Percentiles rank a stretch among this genome's conserved stretches.
These are phyloP conservation scores for Hemiscyllium ocellatum DNA, from an alignment of 2,113 vertebrate species.

Conservation along the genomic window DNA sequence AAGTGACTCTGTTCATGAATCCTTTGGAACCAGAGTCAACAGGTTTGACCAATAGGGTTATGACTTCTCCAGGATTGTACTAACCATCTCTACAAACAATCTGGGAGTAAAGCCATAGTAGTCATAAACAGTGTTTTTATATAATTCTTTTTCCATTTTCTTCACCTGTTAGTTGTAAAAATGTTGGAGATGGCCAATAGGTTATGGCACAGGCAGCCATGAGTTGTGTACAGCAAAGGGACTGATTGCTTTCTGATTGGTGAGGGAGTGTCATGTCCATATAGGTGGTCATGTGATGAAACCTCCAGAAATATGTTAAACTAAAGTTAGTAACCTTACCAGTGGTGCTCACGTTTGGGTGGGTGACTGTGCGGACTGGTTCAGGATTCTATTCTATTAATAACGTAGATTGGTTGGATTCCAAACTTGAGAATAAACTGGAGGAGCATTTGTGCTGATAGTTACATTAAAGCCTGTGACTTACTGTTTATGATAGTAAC, in stretches of 20 bases:
- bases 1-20: no score
- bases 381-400: neutral
- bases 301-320: neutral
- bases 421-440: neutral
- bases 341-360: neutral
- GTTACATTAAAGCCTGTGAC: neutral
- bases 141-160: neutral
- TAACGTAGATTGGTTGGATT: neutral
- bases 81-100: neutral
- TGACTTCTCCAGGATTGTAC: neutral
- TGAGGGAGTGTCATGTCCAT: neutral
- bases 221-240: neutral
- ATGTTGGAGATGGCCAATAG: neutral
- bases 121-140: neutral
- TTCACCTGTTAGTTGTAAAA: neutral
- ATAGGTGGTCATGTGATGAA: neutral
- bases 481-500: neutral
- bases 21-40: no score
- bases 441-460: neutral
- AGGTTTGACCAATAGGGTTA: no score
- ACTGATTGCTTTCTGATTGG: neutral
- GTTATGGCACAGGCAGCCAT: neutral
- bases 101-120: neutral
- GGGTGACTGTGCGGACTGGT: neutral
- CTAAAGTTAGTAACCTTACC: neutral